Evolutionary conservation across 2,113 vertebrate species (phyloP), one percentile per base, ranked within the genome.

Genomic region (Saguinus imperator): DNA sequence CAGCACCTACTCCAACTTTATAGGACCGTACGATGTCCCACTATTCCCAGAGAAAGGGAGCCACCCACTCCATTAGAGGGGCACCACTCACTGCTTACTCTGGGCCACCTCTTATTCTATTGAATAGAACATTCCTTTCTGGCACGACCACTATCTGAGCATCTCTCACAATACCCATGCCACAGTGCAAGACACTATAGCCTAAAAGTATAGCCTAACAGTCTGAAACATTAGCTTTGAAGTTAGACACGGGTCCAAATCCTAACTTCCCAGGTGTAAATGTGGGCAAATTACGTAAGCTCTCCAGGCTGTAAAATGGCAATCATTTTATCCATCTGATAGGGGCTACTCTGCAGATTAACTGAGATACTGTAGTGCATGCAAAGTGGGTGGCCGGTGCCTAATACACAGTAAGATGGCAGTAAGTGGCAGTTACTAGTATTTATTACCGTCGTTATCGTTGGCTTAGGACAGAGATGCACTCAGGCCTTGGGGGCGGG

Each of bases 211-310:
- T 0, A 50, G 66, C 48, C 73, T 37, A 25, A 35, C 0, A 72
- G 75, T 61, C 61, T n/a, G 55, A 91, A 43, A 32, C 35, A 80
- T 43, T 37, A 73, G 32, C 73, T 58, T 5, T 72, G 23, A n/a
- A 43, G 27, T 48, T 14, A 61, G 57, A 25, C 81, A 10, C 7
- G 48, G 48, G 29, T 81, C 95, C 80, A 52, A 84, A 94, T 85
- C 16, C 86, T 21, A 61, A 89, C 37, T 81, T 88, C n/a, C 87
- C 64, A 66, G 23, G 48, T 72, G 95, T 89, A 80, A 68, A 94
- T 6, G 0, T 50, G 73, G 32, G 43, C 29, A 75, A 87, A 29
- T 91, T 82, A 87, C 12, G 16, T 40, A 94, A 93, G 48, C 57
- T 66, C 21, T 76, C 25, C 18, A 48, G 64, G 48, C 61, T 37